Evolutionary conservation across 2,888 invertebrate genomes (phyloP).

Genomic region (Agonopterix subpropinquella): DNA sequence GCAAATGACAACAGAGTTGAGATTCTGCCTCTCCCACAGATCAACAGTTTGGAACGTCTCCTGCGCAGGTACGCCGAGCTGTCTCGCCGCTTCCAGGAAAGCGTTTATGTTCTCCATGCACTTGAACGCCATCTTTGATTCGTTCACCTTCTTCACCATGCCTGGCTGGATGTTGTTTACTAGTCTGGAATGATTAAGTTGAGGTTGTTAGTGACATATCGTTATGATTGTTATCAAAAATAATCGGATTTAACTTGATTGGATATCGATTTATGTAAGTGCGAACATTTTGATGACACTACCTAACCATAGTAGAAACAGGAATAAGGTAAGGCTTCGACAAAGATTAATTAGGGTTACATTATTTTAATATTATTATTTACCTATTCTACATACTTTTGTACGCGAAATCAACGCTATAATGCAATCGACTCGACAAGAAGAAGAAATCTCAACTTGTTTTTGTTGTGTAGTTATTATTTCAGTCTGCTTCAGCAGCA

Average conservation of each 20-base stretch:
- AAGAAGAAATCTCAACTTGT: too few species aligned
- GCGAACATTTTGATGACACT: too few species aligned
- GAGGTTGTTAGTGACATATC: neutral
- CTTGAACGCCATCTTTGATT: conserved; percentile 94
- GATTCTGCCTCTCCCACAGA: conserved; percentile 96
- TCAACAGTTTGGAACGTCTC: conserved; percentile 99
- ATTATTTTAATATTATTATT: too few species aligned
- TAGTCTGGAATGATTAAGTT: conserved; percentile 74
- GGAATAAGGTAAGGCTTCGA: too few species aligned
- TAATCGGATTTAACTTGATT: neutral
- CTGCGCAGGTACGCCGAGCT: conserved; percentile 92
- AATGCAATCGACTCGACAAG: too few species aligned
- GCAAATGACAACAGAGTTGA: conserved; percentile 96
- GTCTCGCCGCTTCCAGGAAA: conserved; percentile 89
- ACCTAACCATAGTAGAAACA: too few species aligned
- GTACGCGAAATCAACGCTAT: too few species aligned
- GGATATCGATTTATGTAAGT: too few species aligned
- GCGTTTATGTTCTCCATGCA: conserved; percentile 99
- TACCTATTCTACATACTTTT: too few species aligned
- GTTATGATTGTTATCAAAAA: neutral
- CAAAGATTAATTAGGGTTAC: too few species aligned
- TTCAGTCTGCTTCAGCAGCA: too few species aligned
- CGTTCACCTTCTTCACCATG: conserved; percentile 94
- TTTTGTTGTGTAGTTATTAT: too few species aligned
- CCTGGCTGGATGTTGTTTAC: conserved; percentile 91